Conservation (phyloP, 1,140 invertebrate species). For the Octopus bimaculoides region DNA sequence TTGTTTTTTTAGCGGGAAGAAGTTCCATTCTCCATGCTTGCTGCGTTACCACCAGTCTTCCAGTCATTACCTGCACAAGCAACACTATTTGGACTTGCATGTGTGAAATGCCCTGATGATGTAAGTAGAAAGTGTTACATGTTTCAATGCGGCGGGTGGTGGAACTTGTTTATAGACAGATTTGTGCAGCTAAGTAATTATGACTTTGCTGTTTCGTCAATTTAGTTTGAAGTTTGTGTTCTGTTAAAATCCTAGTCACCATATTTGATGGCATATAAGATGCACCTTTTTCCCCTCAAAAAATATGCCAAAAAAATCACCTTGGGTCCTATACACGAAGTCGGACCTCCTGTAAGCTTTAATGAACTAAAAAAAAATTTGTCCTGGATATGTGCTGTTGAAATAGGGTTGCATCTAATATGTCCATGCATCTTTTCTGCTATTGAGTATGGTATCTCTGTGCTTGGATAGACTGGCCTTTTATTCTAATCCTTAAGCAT, state of each 20-base stretch:
- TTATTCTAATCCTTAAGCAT: no score
- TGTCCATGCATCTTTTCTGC: no score
- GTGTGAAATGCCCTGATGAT: constrained; percentile 79
- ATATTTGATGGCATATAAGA: not conserved
- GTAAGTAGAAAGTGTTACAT: constrained; percentile 58
- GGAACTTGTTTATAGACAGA: not conserved
- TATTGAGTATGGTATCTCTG: no score
- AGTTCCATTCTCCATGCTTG: constrained; percentile 56
- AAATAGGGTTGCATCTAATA: no score
- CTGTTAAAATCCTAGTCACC: not conserved
- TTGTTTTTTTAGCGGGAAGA: constrained; percentile 57
- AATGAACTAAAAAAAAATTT: no score
- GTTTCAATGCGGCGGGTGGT: not conserved
- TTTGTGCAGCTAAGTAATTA: not conserved
- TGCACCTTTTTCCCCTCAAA: not conserved
- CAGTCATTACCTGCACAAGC: constrained; percentile 76
- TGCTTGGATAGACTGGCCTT: no score
- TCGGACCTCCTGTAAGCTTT: no score
- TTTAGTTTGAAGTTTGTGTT: not conserved
- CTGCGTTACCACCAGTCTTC: constrained; percentile 72
- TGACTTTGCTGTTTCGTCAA: not conserved
- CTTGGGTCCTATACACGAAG: no score
- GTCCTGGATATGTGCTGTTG: no score
- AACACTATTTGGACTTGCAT: constrained; percentile 80
- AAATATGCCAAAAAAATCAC: no score